phyloP scores from a whole-genome alignment of 2,113 vertebrate genomes.

The Phainopepla nitens region DNA sequence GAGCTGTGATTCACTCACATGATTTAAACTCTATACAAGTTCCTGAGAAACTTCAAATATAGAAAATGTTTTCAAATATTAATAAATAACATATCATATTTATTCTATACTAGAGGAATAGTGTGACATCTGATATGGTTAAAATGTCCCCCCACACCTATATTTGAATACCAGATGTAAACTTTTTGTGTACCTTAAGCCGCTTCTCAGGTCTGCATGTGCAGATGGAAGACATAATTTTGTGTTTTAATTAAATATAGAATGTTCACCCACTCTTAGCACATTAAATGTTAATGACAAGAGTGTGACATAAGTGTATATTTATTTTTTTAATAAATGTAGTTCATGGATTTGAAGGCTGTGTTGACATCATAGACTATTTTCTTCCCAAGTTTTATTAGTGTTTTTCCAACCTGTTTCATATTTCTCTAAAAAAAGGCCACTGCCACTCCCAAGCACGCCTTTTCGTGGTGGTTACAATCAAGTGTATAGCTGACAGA shows the following conservation, averaged over 20 bases:
- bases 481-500: slow-evolving; percentile 3
- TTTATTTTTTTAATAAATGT: slow-evolving; percentile 72
- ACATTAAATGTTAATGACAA: slow-evolving; percentile 63
- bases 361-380: slow-evolving; percentile 65
- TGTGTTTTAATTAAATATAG: slow-evolving; percentile 70
- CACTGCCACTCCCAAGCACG: slow-evolving; percentile 21
- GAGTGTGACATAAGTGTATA: slow-evolving; percentile 53
- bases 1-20: background rate
- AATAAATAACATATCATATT: slow-evolving; percentile 17
- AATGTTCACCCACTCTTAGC: slow-evolving; percentile 25
- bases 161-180: slow-evolving; percentile 63
- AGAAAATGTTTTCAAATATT: slow-evolving; percentile 26
- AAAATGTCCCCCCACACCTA: background rate
- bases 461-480: slow-evolving; percentile 35
- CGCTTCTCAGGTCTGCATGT: background rate
- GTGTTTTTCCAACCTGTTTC: slow-evolving; percentile 70
- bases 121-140: background rate
- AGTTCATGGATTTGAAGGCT: background rate
- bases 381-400: slow-evolving; percentile 60
- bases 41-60: slow-evolving; percentile 9
- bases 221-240: slow-evolving; percentile 65
- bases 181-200: slow-evolving; percentile 35
- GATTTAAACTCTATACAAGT: background rate
- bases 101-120: slow-evolving; percentile 11
- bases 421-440: slow-evolving; percentile 54